Percentiles rank a stretch among this genome's conserved stretches.
phyloP scores from a whole-genome alignment of 2,888 invertebrate genomes.

The Emesis russula region DNA sequence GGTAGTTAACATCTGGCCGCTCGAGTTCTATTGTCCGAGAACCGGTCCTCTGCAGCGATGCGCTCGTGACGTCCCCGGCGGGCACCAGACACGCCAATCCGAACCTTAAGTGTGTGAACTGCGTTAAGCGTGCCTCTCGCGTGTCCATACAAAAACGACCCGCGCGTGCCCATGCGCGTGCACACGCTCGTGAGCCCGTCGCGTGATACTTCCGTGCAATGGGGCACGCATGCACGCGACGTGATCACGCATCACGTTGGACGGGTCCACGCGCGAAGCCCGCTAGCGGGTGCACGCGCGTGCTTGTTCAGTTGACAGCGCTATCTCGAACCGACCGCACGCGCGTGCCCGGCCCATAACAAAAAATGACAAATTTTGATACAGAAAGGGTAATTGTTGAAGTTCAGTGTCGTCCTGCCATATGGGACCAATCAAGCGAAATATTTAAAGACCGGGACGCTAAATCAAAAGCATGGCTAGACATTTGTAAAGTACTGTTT shows the following conservation, averaged over 20 bases:
- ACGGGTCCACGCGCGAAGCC: constrained; percentile 78
- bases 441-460: constrained; percentile 78
- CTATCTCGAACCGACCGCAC: constrained; percentile 77
- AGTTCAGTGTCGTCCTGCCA: constrained; percentile 77
- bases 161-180: constrained; percentile 79
- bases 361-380: constrained; percentile 70
- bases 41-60: too few species aligned
- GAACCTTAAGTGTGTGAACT: constrained; percentile 22
- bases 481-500: constrained; percentile 47
- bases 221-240: constrained; percentile 81
- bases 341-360: constrained; percentile 79
- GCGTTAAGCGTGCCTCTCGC: constrained; percentile 76
- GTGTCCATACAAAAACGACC: constrained; percentile 78
- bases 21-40: too few species aligned
- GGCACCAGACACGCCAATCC: too few species aligned
- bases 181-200: constrained; percentile 65
- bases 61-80: too few species aligned
- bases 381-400: constrained; percentile 54
- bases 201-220: constrained; percentile 81
- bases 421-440: constrained; percentile 76
- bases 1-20: too few species aligned
- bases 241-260: constrained; percentile 82
- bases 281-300: constrained; percentile 69
- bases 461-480: constrained; percentile 73
- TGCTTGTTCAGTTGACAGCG: constrained; percentile 73